Evolutionary conservation across 1,140 invertebrate genomes (phyloP).

Genomic region (Archivesica marissinica): DNA sequence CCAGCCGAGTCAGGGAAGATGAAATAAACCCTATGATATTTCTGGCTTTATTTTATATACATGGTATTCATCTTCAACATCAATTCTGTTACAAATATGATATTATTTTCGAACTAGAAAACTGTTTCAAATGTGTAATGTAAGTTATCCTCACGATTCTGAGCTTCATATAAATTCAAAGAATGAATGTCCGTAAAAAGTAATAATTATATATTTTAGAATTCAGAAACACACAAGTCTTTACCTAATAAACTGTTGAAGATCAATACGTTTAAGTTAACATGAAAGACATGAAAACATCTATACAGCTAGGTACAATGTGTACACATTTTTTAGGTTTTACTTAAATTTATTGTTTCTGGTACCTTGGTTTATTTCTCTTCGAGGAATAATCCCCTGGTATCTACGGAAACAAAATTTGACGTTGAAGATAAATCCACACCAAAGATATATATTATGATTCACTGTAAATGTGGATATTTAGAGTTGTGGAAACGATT

Average conservation of each 20-base stretch:
- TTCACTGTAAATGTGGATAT: too few relatives aligned
- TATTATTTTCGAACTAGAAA: too few relatives aligned
- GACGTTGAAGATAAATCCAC: conserved; percentile 41
- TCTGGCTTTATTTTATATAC: neutral
- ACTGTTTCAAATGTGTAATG: too few relatives aligned
- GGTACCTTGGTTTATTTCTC: conserved; percentile 28
- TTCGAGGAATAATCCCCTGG: conserved; percentile 19
- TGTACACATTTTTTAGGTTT: neutral
- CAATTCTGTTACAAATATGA: conserved; percentile 3
- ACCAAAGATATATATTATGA: too few relatives aligned
- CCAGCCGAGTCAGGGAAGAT: too few relatives aligned
- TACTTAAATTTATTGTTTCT: neutral
- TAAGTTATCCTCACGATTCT: too few relatives aligned
- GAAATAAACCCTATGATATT: too few relatives aligned
- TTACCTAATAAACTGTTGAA: conserved; percentile 42
- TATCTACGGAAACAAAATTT: conserved; percentile 44
- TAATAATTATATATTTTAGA: too few relatives aligned
- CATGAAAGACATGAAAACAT: neutral
- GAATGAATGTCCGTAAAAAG: too few relatives aligned
- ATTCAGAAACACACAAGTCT: too few relatives aligned
- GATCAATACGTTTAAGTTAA: conserved; percentile 37
- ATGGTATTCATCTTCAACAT: conserved; percentile 60
- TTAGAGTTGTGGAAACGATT: too few relatives aligned
- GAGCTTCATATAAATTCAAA: too few relatives aligned
- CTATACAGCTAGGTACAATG: neutral